Base-by-base conservation (phyloP, 2,797 vertebrate genomes). In the Silurus lanzhouensis region DNA sequence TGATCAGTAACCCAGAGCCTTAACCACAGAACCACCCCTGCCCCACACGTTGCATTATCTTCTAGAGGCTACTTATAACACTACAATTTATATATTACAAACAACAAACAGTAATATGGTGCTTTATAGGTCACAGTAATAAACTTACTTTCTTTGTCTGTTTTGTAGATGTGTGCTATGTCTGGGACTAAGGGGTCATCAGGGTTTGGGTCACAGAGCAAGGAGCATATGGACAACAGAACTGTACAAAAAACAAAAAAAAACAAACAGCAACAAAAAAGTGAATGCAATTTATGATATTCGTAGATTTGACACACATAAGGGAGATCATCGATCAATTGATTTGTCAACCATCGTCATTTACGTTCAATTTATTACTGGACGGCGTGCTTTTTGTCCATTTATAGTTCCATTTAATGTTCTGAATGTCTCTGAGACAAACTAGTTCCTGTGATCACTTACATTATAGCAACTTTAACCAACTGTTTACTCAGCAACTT, bases 191-290 rank as follows among this genome's bases (percentile, higher is more conserved):
- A 95, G 67, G 97, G 97, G 90, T 99, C 97, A 84, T 99, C 97
- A 90, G 97, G 96, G 91, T 99, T 98, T 90, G 97, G 97, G 91
- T 99, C 97, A 94, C 97, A 98, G 90, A 99, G 97, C 95, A 98
- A 95, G 89, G 97, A 99, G 94, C 97, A 98, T 97, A 99, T 98
- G 94, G 97, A 99, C 94, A 99, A 96, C 93, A 99, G 95, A 95
- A 98, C 97, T 99, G 94, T 78, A 94, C 91, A 74, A 70, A 52
- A 92, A 48, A 88, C 31, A 58, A 1, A 27, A 70, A 61, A 15
- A 10, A 27, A n/a, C 8, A 27, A 60, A 38, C 19, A 75, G 52
- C 38, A 38, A 38, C 38, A 6, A 63, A 63, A 15, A 46, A 75
- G 19, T 46, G 44, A 22, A 12, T 17, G 55, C 6, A 27, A 46